Base-by-base conservation (phyloP, 2,888 invertebrate genomes). In the Eupeodes luniger region DNA sequence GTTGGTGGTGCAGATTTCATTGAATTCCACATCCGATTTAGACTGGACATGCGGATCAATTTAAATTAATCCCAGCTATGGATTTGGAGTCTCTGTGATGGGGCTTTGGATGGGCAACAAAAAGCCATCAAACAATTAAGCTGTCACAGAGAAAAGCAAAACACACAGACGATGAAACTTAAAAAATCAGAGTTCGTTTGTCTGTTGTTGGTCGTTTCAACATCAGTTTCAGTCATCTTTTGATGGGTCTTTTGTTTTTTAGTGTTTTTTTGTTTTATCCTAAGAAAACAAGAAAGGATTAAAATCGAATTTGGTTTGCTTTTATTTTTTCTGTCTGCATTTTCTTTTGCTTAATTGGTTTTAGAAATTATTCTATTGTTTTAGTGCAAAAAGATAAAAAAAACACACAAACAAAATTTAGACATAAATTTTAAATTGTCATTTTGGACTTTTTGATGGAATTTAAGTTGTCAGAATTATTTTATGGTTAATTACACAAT, bases 61-160 rank as follows among this genome's bases (percentile, higher is more conserved):
- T 72, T 47, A 59, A 72, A 57, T 59, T 27, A 49, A 55, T 40
- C 44, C 44, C 34, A 72, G 11, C 70, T 36, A 53, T 51, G 3
- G 11, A 19, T 5, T 40, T 40, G 6, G 40, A 40, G 40, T 27
- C 27, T 27, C 40, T 40, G 9, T 40, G 40, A 9, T 40, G 9
- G 40, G 6, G 5, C 40, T 40, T 5, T 40, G 40, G 40, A 44
- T 47, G 6, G 44, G 12, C 27, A 44, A 12, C 47, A 59, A 59
- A 72, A 59, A 72, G 47, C 59, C 44, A 57, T 57, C 44, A 57
- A 72, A 72, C 72, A 72, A 72, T 59, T 59, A 72, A 72, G 72
- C 57, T 59, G 57, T 47, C 59, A 44, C 27, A 44, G 44, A 47
- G 16, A 5, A 55, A 55, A 72, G 47, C 59, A 72, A 72, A 72